Evolutionary conservation across 2,113 vertebrate genomes (phyloP).

Genomic region (Nannobrachium achirus): DNA sequence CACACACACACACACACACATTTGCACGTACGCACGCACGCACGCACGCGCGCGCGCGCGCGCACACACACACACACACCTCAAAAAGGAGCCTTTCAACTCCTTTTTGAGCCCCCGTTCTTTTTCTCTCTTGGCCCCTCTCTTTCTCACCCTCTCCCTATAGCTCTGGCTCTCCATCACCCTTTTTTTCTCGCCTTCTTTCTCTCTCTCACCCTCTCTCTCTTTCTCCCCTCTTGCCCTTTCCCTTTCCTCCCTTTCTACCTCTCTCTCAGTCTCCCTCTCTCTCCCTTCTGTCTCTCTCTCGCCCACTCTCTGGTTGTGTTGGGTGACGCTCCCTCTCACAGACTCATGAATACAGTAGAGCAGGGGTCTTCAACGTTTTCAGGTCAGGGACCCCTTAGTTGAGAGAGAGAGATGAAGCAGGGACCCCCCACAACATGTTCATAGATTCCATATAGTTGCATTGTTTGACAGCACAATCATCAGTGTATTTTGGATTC

Average conservation of each 20-base stretch:
- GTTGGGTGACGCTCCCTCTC: constrained; percentile 60
- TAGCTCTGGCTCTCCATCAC: neutral
- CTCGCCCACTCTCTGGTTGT: constrained; percentile 42
- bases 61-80: constrained; percentile 8
- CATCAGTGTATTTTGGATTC: too few relatives aligned
- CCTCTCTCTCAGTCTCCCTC: neutral
- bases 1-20: constrained; percentile 12
- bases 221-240: neutral
- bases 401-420: too few relatives aligned
- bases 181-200: neutral
- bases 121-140: too few relatives aligned
- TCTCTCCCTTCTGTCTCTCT: constrained; percentile 32
- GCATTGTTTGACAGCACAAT: too few relatives aligned
- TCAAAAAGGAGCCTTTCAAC: too few relatives aligned
- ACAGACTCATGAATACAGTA: constrained; percentile 62
- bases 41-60: neutral
- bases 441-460: too few relatives aligned
- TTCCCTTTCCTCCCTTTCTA: constrained; percentile 9
- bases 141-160: neutral
- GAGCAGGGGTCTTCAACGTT: too few relatives aligned
- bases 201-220: constrained; percentile 13
- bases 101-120: too few relatives aligned
- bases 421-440: too few relatives aligned
- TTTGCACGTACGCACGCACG: neutral
- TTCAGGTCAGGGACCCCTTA: too few relatives aligned